These are phyloP conservation scores for Lithobius niger DNA, from an alignment of 1,140 invertebrate species.

Conservation along the genomic window DNA sequence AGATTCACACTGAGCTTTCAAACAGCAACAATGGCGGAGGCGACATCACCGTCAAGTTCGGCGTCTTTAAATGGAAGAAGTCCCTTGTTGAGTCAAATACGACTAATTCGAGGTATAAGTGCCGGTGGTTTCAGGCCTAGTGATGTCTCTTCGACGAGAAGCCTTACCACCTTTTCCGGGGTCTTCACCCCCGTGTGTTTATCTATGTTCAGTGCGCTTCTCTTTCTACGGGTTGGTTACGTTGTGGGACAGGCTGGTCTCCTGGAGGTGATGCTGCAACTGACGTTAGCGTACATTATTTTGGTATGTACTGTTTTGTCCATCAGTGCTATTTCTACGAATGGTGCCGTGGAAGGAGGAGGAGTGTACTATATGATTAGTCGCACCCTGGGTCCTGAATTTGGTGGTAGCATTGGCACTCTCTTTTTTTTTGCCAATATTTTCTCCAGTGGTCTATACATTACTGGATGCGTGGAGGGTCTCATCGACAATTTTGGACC, in stretches of 20 bases:
- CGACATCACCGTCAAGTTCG: too few relatives aligned
- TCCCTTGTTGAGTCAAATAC: constrained; percentile 17
- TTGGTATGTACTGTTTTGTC: constrained; percentile 91
- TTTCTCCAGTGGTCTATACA: constrained; percentile 84
- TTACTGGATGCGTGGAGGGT: constrained; percentile 93
- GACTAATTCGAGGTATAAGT: constrained; percentile 21
- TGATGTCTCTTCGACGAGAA: constrained; percentile 33
- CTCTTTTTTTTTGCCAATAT: constrained; percentile 94
- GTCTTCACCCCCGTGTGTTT: constrained; percentile 95
- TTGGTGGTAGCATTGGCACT: constrained; percentile 83
- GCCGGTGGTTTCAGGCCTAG: constrained; percentile 1
- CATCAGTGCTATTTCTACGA: constrained; percentile 96
- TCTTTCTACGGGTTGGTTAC: constrained; percentile 95
- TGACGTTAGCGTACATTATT: constrained; percentile 85
- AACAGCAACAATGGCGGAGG: too few relatives aligned
- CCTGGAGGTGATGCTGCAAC: constrained; percentile 68
- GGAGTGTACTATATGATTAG: constrained; percentile 99
- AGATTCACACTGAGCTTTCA: too few relatives aligned
- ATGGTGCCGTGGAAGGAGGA: constrained; percentile 95
- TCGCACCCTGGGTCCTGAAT: constrained; percentile 87
- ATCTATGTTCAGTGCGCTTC: constrained; percentile 94
- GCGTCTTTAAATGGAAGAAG: too few relatives aligned
- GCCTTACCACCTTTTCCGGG: constrained; percentile 82
- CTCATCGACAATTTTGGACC: constrained; percentile 89
- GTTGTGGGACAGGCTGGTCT: constrained; percentile 94